Conservation (phyloP, 2,888 invertebrate species). For the Brassicogethes aeneus region DNA sequence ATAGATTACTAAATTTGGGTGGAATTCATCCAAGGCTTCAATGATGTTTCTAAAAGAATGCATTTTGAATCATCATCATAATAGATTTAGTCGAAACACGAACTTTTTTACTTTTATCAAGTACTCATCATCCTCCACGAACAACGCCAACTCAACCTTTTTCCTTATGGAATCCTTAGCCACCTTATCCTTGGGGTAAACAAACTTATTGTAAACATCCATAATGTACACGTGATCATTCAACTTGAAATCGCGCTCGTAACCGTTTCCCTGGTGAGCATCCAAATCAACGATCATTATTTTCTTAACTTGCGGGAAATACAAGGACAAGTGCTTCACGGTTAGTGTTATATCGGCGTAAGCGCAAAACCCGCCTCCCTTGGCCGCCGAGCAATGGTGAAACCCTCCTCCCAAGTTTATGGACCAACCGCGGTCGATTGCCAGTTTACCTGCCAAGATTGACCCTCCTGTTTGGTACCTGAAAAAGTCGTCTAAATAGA, state of each 20-base stretch:
- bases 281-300: slow-evolving; percentile 86
- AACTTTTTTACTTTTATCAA: slow-evolving; percentile 56
- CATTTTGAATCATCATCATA: neutral
- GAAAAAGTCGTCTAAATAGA: too few species aligned
- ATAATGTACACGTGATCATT: slow-evolving; percentile 71
- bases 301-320: slow-evolving; percentile 46
- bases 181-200: slow-evolving; percentile 68
- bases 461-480: slow-evolving; percentile 76
- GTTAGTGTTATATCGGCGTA: slow-evolving; percentile 84
- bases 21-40: slow-evolving; percentile 59
- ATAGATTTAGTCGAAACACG: neutral
- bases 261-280: slow-evolving; percentile 91
- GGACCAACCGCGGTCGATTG: slow-evolving; percentile 76
- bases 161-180: slow-evolving; percentile 66
- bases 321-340: slow-evolving; percentile 55
- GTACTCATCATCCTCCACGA: slow-evolving; percentile 61
- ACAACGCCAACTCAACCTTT: slow-evolving; percentile 54
- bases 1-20: slow-evolving; percentile 76
- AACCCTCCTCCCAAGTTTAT: slow-evolving; percentile 89
- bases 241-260: slow-evolving; percentile 69
- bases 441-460: slow-evolving; percentile 72
- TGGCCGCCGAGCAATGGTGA: slow-evolving; percentile 72
- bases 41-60: slow-evolving; percentile 52
- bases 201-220: slow-evolving; percentile 75
- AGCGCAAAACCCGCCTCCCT: slow-evolving; percentile 82